Evolutionary conservation across 2,797 vertebrate genomes (phyloP).

Genomic region (Silurus aristotelis): DNA sequence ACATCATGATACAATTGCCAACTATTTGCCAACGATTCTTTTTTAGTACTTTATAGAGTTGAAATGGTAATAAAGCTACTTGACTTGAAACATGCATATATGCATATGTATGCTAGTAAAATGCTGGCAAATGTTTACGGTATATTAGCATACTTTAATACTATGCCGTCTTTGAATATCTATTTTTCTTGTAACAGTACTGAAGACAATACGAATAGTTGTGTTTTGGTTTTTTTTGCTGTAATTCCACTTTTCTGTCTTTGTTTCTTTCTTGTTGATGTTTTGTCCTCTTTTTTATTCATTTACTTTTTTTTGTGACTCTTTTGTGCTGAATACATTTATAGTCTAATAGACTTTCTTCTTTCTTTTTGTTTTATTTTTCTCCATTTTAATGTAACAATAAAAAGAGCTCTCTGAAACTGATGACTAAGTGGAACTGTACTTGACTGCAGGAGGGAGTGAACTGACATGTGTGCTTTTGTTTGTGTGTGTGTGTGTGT

Average conservation of each 20-base stretch:
- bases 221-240: neutral
- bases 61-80: no score
- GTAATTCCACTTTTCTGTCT: neutral
- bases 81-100: no score
- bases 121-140: neutral
- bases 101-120: neutral
- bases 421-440: conserved; percentile 18
- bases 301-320: neutral
- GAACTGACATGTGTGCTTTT: neutral
- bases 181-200: neutral
- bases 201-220: no score
- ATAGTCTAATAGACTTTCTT: conserved; percentile 8
- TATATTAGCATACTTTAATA: no score
- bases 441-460: neutral
- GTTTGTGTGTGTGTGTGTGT: no score
- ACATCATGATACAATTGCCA: no score
- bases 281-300: conserved; percentile 3
- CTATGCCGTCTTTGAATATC: neutral
- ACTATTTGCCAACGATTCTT: no score
- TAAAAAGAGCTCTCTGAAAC: neutral
- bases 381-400: conserved; percentile 12
- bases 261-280: neutral
- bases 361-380: neutral
- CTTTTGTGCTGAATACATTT: neutral
- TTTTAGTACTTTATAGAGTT: no score